Evolutionary conservation across 2,797 vertebrate species (phyloP).

Genomic region (Peromyscus attwateri): DNA sequence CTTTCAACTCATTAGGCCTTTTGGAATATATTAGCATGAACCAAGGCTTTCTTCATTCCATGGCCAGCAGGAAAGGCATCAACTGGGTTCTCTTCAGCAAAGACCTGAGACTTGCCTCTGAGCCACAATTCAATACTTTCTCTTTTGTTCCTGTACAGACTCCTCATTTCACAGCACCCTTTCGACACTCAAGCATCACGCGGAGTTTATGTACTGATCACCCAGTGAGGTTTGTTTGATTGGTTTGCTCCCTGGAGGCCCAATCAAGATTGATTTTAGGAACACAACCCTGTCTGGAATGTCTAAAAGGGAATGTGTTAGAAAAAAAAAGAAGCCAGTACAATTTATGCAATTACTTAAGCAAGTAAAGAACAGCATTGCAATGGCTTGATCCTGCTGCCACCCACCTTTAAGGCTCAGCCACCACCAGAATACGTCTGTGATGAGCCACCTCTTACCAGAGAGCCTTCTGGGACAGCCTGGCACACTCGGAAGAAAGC

Average conservation of each 20-base stretch:
- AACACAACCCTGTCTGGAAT: background rate
- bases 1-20: background rate
- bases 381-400: background rate
- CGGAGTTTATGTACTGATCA: background rate
- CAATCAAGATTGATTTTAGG: conserved; percentile 54
- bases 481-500: background rate
- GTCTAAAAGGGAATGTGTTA: background rate
- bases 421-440: background rate
- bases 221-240: background rate
- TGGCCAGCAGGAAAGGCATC: background rate
- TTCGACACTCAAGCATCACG: background rate
- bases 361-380: background rate
- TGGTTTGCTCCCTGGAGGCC: conserved; percentile 38
- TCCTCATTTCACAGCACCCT: background rate
- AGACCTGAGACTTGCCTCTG: background rate
- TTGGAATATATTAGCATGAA: background rate
- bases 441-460: background rate
- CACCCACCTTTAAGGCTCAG: background rate
- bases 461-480: background rate
- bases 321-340: conserved; percentile 31
- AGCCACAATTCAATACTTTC: background rate
- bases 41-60: background rate
- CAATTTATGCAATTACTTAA: background rate
- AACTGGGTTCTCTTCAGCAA: background rate
- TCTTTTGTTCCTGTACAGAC: background rate